Conservation (phyloP, 1,140 invertebrate genomes). For the Ridgeia piscesae region DNA sequence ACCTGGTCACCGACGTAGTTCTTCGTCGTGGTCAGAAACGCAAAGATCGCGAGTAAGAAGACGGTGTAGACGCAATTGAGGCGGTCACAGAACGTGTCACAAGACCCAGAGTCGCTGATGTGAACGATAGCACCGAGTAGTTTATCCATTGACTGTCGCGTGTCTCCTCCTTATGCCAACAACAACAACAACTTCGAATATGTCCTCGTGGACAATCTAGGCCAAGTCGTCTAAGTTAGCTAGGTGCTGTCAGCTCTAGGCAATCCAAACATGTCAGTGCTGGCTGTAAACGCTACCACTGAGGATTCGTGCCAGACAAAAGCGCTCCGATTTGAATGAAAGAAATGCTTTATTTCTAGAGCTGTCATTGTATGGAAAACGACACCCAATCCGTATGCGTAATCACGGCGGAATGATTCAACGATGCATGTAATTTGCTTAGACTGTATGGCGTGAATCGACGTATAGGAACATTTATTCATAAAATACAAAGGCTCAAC, state of each 20-base stretch:
- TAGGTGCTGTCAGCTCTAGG: neutral
- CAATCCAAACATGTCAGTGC: neutral
- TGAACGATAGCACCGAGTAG: constrained; percentile 6
- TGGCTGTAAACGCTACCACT: neutral
- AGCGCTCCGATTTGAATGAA: neutral
- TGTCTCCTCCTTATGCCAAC: neutral
- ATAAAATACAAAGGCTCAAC: neutral
- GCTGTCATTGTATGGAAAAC: neutral
- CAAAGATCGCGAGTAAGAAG: constrained; percentile 56
- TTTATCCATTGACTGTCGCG: constrained; percentile 1
- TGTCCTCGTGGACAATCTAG: neutral
- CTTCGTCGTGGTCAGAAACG: constrained; percentile 56
- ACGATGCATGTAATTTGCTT: neutral
- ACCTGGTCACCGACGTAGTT: constrained; percentile 62
- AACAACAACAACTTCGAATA: neutral
- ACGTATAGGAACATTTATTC: neutral
- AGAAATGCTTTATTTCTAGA: neutral
- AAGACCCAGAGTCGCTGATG: constrained; percentile 15
- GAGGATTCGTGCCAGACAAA: neutral
- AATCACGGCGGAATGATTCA: neutral
- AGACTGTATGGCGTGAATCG: neutral
- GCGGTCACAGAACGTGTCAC: constrained; percentile 60
- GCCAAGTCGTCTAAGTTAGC: neutral
- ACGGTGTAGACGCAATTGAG: constrained; percentile 61
- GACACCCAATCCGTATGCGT: neutral